Evolutionary conservation across 2,113 vertebrate species (phyloP), one percentile per base, ranked within the genome.

Genomic region (Hemiscyllium ocellatum): DNA sequence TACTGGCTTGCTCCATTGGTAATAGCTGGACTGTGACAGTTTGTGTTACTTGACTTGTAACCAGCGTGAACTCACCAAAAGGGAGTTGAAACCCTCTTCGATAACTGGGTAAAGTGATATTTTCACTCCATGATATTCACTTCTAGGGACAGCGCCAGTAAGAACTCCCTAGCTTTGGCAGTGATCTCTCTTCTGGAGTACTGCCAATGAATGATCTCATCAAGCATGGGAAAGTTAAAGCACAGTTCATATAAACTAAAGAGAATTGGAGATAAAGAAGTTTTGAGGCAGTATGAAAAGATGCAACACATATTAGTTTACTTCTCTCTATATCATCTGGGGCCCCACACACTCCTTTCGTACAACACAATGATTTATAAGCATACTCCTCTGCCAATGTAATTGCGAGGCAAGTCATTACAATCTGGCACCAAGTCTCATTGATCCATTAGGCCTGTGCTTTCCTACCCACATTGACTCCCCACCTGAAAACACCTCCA

Each of bases 111-210:
- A 83, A 83, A 83, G 2, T 83, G 37, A 83, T 83, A 83, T 83
- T 83, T 83, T 83, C 17, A 42, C 78, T 42, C 3, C 78, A 80
- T 80, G 78, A 37, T 80, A 15, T 37, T 80, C n/a, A 80, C 13
- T n/a, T n/a, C 76, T 37, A n/a, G 76, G 76, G 76, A 80, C n/a
- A 83, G n/a, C 42, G n/a, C 78, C 78, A 83, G 42, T 15, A 20
- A 83, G 78, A 83, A 83, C 78, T 83, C 78, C n/a, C 78, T 76
- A 33, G 29, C 72, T 83, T 83, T 83, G 78, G 78, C 78, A 83
- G 78, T n/a, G 5, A 42, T 20, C 78, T 42, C 13, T 20, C 42
- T 37, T 42, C 78, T 83, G 78, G 78, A 37, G 1, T 83, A 42
- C n/a, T 17, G 78, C 78, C 78, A 83, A 20, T 37, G n/a, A 83